Conservation (phyloP, 2,888 invertebrate genomes). For the Clanis bilineata region DNA sequence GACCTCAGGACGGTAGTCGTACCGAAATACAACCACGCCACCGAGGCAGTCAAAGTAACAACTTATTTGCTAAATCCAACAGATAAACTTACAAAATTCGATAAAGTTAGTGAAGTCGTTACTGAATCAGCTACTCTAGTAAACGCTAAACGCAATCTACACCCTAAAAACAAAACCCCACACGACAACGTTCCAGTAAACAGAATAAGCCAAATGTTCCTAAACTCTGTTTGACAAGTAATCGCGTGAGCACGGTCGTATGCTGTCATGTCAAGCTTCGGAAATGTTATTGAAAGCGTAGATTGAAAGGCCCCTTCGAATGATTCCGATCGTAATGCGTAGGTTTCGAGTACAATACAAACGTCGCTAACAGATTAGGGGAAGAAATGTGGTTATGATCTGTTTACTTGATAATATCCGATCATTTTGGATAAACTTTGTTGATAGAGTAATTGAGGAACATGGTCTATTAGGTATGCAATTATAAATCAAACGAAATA, state of each 20-base stretch:
- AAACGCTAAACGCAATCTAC: background rate
- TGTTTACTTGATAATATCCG: background rate
- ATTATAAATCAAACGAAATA: too few species aligned
- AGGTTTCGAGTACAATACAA: background rate
- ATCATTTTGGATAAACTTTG: too few species aligned
- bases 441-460: too few species aligned
- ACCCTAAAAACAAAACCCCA: background rate
- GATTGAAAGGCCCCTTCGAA: background rate
- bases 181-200: background rate
- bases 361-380: slow-evolving; percentile 14
- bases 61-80: too few species aligned
- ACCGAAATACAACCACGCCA: too few species aligned
- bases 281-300: slow-evolving; percentile 2
- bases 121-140: background rate
- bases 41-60: too few species aligned
- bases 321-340: background rate
- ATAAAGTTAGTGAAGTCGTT: too few species aligned
- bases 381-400: background rate
- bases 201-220: background rate
- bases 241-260: slow-evolving; percentile 14
- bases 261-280: slow-evolving; percentile 5
- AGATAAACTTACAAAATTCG: too few species aligned
- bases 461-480: too few species aligned
- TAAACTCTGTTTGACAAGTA: slow-evolving; percentile 17
- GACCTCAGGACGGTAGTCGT: too few species aligned